Percentiles rank a stretch among this genome's conserved stretches.
phyloP scores from a whole-genome alignment of 2,113 vertebrate species.

The Sclerurus mexicanus region DNA sequence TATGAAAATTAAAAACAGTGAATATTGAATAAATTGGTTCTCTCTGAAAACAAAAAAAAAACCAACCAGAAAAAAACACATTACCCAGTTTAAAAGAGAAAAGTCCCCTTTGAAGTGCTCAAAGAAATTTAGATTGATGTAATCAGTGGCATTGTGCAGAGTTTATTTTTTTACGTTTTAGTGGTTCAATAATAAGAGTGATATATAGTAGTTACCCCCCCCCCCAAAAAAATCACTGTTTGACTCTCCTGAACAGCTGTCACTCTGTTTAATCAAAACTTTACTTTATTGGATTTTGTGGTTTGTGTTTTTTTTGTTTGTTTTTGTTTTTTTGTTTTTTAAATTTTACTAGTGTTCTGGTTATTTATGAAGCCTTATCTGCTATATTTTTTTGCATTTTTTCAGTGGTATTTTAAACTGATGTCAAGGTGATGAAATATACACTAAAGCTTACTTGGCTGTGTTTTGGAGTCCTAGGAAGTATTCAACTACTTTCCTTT shows the following conservation, averaged over 20 bases:
- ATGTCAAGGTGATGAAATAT: conserved; percentile 66
- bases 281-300: background rate
- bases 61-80: too few species aligned
- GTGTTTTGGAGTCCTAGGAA: conserved; percentile 45
- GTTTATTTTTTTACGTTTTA: background rate
- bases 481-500: conserved; percentile 46
- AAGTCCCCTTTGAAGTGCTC: background rate
- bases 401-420: conserved; percentile 67
- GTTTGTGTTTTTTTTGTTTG: too few species aligned
- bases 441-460: conserved; percentile 55
- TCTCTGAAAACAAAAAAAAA: background rate
- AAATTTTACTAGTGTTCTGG: background rate
- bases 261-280: conserved; percentile 17
- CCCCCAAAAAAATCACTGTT: conserved; percentile 25
- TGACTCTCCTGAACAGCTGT: conserved; percentile 29
- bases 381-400: conserved; percentile 60
- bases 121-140: background rate
- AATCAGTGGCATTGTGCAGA: background rate
- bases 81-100: background rate
- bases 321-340: background rate
- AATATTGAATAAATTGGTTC: background rate
- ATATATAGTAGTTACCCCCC: background rate
- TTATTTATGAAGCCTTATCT: conserved; percentile 51
- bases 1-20: background rate
- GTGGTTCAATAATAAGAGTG: background rate